Conservation (phyloP, 2,888 invertebrate species). For the Catocala sponsa region DNA sequence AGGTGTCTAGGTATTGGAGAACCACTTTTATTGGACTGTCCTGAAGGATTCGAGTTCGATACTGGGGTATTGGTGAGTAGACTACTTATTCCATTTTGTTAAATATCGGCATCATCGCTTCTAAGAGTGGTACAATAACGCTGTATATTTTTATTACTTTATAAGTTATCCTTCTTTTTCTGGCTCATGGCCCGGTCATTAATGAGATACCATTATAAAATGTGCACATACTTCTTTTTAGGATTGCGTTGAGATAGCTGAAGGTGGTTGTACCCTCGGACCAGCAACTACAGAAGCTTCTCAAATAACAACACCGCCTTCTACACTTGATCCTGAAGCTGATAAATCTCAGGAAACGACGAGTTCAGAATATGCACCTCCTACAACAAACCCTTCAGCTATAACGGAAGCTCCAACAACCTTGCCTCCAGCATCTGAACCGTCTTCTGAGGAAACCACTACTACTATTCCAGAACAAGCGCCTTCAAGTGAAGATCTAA, state of each 20-base stretch:
- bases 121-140: no score
- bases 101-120: no score
- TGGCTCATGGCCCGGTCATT: no score
- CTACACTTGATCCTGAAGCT: background rate
- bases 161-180: no score
- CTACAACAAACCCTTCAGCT: background rate
- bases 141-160: no score
- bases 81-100: background rate
- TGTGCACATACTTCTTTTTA: background rate
- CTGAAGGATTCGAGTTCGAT: constrained; percentile 10
- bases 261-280: constrained; percentile 19
- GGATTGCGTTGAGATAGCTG: constrained; percentile 12
- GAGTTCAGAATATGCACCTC: background rate
- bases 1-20: constrained; percentile 2
- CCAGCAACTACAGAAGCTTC: background rate
- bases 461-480: background rate
- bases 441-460: no score
- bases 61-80: constrained; percentile 2
- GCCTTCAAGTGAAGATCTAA: background rate
- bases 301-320: background rate
- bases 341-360: no score
- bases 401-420: no score
- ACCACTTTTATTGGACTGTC: background rate
- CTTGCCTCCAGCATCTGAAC: no score
- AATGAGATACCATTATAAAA: no score